Percentiles rank a stretch among this genome's conserved stretches.
phyloP scores from a whole-genome alignment of 1,140 invertebrate genomes.

The Pseudachorutes palmiensis region DNA sequence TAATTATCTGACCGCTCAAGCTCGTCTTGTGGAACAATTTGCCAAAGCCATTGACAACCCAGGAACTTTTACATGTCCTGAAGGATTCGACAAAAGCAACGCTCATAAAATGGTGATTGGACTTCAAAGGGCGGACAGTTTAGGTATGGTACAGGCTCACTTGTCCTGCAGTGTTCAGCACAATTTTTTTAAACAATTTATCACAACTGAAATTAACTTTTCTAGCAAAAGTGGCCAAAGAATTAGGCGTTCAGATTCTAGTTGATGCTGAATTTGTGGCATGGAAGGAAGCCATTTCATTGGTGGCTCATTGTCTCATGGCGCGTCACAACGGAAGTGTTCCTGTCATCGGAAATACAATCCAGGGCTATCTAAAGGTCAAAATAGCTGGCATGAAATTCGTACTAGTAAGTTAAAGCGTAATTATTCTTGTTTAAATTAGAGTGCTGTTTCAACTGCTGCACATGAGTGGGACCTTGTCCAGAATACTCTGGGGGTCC shows the following conservation, averaged over 20 bases:
- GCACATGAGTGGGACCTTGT: conserved; percentile 35
- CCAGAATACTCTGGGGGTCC: conserved; percentile 36
- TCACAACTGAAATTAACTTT: too few species aligned
- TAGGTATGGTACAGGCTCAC: too few species aligned
- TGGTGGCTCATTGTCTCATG: conserved; percentile 42
- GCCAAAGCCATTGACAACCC: too few species aligned
- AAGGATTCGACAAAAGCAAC: too few species aligned
- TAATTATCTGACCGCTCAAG: too few species aligned
- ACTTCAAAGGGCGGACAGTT: conserved; percentile 22
- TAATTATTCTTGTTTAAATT: too few species aligned
- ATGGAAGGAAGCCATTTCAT: conserved; percentile 42
- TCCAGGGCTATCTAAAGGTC: conserved; percentile 43
- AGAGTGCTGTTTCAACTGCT: conserved; percentile 30
- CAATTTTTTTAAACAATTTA: too few species aligned
- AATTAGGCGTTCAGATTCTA: conserved; percentile 36
- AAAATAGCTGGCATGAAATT: too few species aligned
- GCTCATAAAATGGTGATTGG: conserved; percentile 29
- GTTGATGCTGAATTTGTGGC: conserved; percentile 44
- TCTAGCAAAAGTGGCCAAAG: conserved; percentile 22
- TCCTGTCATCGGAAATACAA: conserved; percentile 40
- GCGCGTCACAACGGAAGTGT: conserved; percentile 39
- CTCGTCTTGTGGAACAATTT: too few species aligned
- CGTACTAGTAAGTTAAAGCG: too few species aligned
- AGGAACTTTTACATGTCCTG: too few species aligned
- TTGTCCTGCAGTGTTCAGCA: too few species aligned